These are phyloP conservation scores for Alca torda DNA, from an alignment of 2,797 vertebrate species.

Conservation along the genomic window DNA sequence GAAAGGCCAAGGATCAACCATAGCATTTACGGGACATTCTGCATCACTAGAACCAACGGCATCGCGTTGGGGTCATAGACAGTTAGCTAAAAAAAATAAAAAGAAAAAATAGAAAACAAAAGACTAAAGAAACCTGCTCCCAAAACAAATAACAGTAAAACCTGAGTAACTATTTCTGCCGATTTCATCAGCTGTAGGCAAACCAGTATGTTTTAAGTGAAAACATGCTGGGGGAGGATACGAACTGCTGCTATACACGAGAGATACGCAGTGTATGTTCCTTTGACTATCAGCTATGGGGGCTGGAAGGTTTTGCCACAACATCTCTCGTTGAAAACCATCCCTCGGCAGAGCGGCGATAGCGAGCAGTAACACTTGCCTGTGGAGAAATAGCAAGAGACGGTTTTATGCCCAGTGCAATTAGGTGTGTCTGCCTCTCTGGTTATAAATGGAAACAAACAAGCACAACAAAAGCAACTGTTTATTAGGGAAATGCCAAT, in stretches of 20 bases:
- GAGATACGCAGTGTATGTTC: background rate
- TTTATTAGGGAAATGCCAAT: background rate
- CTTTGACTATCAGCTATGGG: background rate
- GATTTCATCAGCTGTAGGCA: background rate
- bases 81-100: background rate
- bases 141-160: background rate
- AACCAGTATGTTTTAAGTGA: background rate
- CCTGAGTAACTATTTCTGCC: background rate
- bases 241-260: background rate
- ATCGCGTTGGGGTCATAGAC: accelerated
- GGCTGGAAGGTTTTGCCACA: conserved; percentile 2
- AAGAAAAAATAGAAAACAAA: too few species aligned
- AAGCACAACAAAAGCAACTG: background rate
- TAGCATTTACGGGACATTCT: background rate
- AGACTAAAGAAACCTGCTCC: background rate
- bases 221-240: background rate
- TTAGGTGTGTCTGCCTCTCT: background rate
- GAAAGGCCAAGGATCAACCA: background rate
- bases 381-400: background rate
- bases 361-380: accelerated
- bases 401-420: background rate
- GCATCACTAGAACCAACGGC: background rate
- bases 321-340: background rate
- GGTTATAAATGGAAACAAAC: background rate
- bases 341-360: background rate